Percentiles rank a stretch among this genome's conserved stretches.
Evolutionary conservation across 2,113 vertebrate genomes (phyloP).

Genomic region (Peromyscus polionotus): DNA sequence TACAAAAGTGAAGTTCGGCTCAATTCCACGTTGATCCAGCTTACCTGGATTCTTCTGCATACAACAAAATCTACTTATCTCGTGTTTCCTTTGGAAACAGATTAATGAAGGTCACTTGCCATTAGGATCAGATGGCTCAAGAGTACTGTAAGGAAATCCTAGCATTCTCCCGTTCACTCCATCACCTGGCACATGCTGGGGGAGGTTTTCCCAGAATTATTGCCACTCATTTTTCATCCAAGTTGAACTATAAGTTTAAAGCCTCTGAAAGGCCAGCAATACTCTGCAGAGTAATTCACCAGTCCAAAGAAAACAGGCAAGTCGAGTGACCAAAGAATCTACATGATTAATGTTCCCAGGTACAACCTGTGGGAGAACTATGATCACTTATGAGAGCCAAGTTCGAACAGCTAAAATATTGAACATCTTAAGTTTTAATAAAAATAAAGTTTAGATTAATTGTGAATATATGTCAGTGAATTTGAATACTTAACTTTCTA

Average conservation of each 20-base stretch:
- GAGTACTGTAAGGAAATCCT: slow-evolving; percentile 72
- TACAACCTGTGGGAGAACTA: background rate
- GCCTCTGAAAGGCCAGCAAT: background rate
- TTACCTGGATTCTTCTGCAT: slow-evolving; percentile 26
- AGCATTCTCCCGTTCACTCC: background rate
- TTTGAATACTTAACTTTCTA: background rate
- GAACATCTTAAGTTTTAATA: background rate
- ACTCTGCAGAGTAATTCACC: background rate
- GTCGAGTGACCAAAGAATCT: background rate
- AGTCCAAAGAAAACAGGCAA: background rate
- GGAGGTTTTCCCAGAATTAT: background rate
- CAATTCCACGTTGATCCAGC: slow-evolving; percentile 32
- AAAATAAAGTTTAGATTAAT: slow-evolving; percentile 25
- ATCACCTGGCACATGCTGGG: background rate
- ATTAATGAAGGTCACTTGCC: slow-evolving; percentile 54
- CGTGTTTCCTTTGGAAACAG: slow-evolving; percentile 68
- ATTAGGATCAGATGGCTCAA: slow-evolving; percentile 48
- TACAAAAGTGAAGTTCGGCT: slow-evolving; percentile 56
- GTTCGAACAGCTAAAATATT: background rate
- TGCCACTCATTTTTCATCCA: slow-evolving; percentile 47
- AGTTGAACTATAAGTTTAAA: slow-evolving; percentile 18
- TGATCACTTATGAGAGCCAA: background rate
- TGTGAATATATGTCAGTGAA: background rate
- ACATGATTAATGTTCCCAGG: background rate
- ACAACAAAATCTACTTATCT: slow-evolving; percentile 51